A percentile compares a stretch with the other conserved stretches of the same genome.
Evolutionary conservation across 2,888 invertebrate species (phyloP).

Genomic region (Dryobotodes eremita): DNA sequence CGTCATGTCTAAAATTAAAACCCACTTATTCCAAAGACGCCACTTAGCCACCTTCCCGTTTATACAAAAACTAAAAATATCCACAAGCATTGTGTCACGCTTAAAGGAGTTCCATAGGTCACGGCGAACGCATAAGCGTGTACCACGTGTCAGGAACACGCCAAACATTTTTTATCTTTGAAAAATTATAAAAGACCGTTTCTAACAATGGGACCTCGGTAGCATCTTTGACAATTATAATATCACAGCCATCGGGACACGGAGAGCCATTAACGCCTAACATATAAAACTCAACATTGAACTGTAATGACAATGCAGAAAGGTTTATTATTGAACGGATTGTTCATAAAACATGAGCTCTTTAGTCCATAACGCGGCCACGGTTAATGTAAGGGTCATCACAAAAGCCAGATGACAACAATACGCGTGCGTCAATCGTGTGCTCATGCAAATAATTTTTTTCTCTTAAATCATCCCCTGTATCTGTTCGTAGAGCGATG

Average conservation of each 20-base stretch:
- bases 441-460: constrained; percentile 90
- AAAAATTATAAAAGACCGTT: constrained; percentile 89
- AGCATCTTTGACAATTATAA: constrained; percentile 91
- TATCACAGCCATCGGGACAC: constrained; percentile 78
- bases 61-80: constrained; percentile 90
- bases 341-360: constrained; percentile 69
- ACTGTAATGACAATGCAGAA: constrained; percentile 76
- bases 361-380: constrained; percentile 75
- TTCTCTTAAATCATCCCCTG: constrained; percentile 89
- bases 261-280: constrained; percentile 77
- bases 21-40: constrained; percentile 89
- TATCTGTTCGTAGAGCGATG: constrained; percentile 87
- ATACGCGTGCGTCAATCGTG: constrained; percentile 90
- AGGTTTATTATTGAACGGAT: constrained; percentile 77
- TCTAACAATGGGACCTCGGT: constrained; percentile 88
- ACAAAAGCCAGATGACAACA: constrained; percentile 90
- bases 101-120: constrained; percentile 90
- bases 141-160: constrained; percentile 90
- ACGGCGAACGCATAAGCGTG: constrained; percentile 85
- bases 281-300: constrained; percentile 72
- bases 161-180: constrained; percentile 90
- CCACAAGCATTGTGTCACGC: constrained; percentile 88
- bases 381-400: constrained; percentile 90
- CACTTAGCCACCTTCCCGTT: constrained; percentile 90
- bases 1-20: constrained; percentile 90